Base-by-base conservation (phyloP, 2,888 invertebrate genomes). In the Ferrisia virgata region DNA sequence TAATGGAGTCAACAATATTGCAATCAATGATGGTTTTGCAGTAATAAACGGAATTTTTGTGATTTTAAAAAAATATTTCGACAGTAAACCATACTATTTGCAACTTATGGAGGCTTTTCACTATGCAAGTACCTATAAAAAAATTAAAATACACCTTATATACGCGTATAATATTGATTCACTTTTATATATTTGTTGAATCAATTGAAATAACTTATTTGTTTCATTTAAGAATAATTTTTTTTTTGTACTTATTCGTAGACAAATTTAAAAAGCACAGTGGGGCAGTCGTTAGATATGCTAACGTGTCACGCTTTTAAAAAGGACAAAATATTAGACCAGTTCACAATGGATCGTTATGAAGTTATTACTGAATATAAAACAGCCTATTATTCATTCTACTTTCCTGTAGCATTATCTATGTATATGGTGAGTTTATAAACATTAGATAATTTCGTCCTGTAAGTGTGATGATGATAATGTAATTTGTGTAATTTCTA, bases 381-480 rank as follows among this genome's bases (percentile, higher is more conserved):
- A 90, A 96, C 96, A 6, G 93, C 96, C 0, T 96, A 95, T 89
- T 98, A 99, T 89, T 94, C 97, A 0, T 98, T 98, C 90, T 95
- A 96, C 88, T 91, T 98, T 88, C 99, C 99, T 0, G 93, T 98
- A 39, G 93, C 95, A n/a, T 88, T 95, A 84, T 96, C 96, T 2
- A 93, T 99, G 92, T 92, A 94, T 87, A 93, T 98, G 91, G 92
- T 94, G 86, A 93, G 94, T 88, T 78, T 6, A 31, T 22, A 40
- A n/a, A n/a, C n/a, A n/a, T n/a, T n/a, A n/a, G n/a, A n/a, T n/a
- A n/a, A 53, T 28, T 80, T 39, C 18, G n/a, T n/a, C n/a, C n/a
- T n/a, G n/a, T n/a, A n/a, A n/a, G n/a, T n/a, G n/a, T n/a, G n/a
- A n/a, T n/a, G n/a, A n/a, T n/a, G 28, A n/a, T 82, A 28, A 82